phyloP scores from a whole-genome alignment of 2,797 vertebrate species.

The Mareca strepera region DNA sequence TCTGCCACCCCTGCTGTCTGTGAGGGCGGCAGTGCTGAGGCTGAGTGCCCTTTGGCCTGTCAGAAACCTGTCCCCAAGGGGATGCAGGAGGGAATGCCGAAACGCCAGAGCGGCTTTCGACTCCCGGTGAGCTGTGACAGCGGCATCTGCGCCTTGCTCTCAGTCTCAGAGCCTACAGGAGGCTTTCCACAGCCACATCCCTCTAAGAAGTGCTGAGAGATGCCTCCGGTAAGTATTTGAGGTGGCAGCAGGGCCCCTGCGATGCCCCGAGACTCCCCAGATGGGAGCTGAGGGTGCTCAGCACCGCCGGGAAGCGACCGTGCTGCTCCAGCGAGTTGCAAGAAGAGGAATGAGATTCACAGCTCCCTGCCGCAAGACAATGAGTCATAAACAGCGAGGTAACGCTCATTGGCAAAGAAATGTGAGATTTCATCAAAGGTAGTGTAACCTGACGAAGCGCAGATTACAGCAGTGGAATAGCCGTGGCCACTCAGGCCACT shows the following conservation, averaged over 20 bases:
- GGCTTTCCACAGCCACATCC: neutral
- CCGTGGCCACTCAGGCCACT: slow-evolving; percentile 35
- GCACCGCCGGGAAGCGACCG: rapidly evolving
- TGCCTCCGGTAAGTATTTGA: neutral
- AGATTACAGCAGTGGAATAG: slow-evolving; percentile 56
- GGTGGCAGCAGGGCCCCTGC: neutral
- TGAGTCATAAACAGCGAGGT: slow-evolving; percentile 34
- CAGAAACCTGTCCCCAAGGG: neutral
- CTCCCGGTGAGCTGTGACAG: neutral
- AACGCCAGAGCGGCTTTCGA: neutral
- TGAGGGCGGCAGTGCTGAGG: neutral
- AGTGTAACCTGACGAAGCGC: slow-evolving; percentile 55
- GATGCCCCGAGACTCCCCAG: neutral
- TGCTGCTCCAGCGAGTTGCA: neutral
- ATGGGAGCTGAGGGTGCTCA: neutral
- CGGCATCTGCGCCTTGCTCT: neutral
- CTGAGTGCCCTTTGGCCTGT: neutral
- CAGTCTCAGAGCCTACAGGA: neutral
- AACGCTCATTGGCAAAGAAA: slow-evolving; percentile 47
- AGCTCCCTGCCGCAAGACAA: slow-evolving; percentile 35
- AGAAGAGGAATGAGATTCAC: neutral
- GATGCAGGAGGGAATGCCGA: neutral
- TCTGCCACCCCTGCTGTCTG: neutral
- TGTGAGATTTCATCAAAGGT: slow-evolving; percentile 61
- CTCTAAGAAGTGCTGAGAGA: neutral